These are phyloP conservation scores for Cnemophilus loriae DNA, from an alignment of 2,113 vertebrate genomes.

Conservation along the genomic window DNA sequence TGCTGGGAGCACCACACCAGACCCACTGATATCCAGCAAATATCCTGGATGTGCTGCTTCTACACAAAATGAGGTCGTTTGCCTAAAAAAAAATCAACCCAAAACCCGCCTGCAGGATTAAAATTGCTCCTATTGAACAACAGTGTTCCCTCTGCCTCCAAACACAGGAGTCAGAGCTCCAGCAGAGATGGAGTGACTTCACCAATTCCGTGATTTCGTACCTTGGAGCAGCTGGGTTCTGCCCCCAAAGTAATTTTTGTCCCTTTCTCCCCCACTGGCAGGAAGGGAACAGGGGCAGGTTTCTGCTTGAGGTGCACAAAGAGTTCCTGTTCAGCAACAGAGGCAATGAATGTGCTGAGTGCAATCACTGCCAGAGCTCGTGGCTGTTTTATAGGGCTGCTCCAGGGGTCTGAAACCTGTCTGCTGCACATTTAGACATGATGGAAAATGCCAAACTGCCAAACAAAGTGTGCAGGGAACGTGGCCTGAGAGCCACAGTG, in stretches of 20 bases:
- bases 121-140: neutral
- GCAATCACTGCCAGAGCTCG: neutral
- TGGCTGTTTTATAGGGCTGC: conserved; percentile 5
- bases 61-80: neutral
- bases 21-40: neutral
- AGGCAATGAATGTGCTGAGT: conserved; percentile 5
- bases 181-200: neutral
- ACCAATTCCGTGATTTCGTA: neutral
- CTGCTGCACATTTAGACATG: conserved; percentile 15
- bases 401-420: neutral
- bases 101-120: neutral
- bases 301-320: neutral
- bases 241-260: neutral
- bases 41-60: neutral
- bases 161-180: neutral
- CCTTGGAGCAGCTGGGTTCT: neutral
- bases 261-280: neutral
- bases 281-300: neutral
- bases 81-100: neutral
- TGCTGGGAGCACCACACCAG: neutral
- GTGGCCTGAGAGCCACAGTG: neutral
- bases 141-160: neutral
- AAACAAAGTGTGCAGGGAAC: neutral
- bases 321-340: neutral
- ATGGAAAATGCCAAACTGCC: neutral